Evolutionary conservation across 2,888 invertebrate species (phyloP).

Genomic region (Brachypterus glaber): DNA sequence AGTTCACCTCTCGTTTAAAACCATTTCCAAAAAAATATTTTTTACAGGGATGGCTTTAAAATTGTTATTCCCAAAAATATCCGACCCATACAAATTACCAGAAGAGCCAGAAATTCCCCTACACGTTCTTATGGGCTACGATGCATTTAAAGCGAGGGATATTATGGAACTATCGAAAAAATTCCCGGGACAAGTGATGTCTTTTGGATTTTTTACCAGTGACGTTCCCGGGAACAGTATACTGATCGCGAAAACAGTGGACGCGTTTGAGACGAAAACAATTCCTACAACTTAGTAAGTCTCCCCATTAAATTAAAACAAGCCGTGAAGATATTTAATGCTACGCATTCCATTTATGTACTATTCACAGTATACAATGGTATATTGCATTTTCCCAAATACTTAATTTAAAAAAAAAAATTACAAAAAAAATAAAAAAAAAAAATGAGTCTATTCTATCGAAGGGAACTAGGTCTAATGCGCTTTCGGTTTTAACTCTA

Average conservation of each 20-base stretch:
- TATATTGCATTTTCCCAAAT: too few relatives aligned
- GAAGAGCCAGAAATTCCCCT: conserved; percentile 52
- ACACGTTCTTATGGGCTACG: conserved; percentile 57
- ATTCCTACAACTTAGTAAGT: conserved; percentile 47
- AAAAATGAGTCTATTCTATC: not conserved
- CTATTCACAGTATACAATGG: too few relatives aligned
- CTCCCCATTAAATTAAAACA: too few relatives aligned
- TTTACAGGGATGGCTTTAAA: conserved; percentile 27
- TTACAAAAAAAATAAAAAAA: too few relatives aligned
- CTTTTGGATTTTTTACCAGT: conserved; percentile 61
- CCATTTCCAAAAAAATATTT: too few relatives aligned
- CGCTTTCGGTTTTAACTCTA: too few relatives aligned
- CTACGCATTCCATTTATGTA: too few relatives aligned
- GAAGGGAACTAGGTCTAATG: too few relatives aligned
- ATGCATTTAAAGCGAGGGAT: conserved; percentile 57
- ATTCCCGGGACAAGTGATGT: conserved; percentile 47
- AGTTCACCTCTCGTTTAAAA: too few relatives aligned
- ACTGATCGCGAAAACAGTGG: conserved; percentile 53
- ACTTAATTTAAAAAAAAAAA: too few relatives aligned
- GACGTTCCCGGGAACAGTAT: conserved; percentile 49
- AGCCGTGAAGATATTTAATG: too few relatives aligned
- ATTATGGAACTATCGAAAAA: conserved; percentile 46
- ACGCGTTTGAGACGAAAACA: conserved; percentile 49
- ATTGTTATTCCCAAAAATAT: conserved; percentile 41
- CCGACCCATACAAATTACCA: conserved; percentile 48